phyloP scores from a whole-genome alignment of 2,888 invertebrate species.

The Galerucella nymphaeae region DNA sequence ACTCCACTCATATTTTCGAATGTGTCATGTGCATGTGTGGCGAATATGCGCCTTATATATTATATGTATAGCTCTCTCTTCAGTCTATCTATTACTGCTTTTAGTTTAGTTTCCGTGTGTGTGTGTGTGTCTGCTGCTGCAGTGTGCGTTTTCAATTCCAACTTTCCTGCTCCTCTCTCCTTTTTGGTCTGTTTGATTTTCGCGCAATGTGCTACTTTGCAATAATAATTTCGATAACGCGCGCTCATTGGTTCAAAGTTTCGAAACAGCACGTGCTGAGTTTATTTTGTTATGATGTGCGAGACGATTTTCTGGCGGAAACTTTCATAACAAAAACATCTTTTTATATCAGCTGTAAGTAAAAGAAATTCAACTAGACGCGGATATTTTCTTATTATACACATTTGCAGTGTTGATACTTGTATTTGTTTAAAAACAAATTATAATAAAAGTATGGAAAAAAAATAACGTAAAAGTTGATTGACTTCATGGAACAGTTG shows the following conservation, averaged over 20 bases:
- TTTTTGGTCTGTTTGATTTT: constrained; percentile 47
- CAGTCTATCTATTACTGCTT: constrained; percentile 27
- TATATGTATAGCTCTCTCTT: constrained; percentile 29
- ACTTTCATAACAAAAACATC: constrained; percentile 31
- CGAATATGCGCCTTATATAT: constrained; percentile 50
- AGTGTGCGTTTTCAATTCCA: constrained; percentile 39
- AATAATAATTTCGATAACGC: constrained; percentile 52
- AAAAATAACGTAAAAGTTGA: too few relatives aligned
- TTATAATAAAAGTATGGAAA: too few relatives aligned
- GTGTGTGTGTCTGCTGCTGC: constrained; percentile 41
- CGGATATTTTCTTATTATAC: not conserved
- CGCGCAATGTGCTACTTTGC: constrained; percentile 54
- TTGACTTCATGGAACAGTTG: too few relatives aligned
- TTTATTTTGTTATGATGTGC: constrained; percentile 39
- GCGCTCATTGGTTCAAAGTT: constrained; percentile 48
- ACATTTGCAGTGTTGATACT: not conserved
- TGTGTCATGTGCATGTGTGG: constrained; percentile 53
- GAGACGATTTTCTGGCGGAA: constrained; percentile 34
- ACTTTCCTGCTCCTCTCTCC: constrained; percentile 18
- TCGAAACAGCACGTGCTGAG: constrained; percentile 49
- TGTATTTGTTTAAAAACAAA: too few relatives aligned
- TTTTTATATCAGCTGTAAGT: constrained; percentile 28
- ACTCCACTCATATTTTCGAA: constrained; percentile 37
- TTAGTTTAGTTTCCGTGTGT: constrained; percentile 47
- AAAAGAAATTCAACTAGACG: not conserved